These are phyloP conservation scores for Trididemnum miniatum DNA, from an alignment of 23 tunicate species.

Conservation along the genomic window DNA sequence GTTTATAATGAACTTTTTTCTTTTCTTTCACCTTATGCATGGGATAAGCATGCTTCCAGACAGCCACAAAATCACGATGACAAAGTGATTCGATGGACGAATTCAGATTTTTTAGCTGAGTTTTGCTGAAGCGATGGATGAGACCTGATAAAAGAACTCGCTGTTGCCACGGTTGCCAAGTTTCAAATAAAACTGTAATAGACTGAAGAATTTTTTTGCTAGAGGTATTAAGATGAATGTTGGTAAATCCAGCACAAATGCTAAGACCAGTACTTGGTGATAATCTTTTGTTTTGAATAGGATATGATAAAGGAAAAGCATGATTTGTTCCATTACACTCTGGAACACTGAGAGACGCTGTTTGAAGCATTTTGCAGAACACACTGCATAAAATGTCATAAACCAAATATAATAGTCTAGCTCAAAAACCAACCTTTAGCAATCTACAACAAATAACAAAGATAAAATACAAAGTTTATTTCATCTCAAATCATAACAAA, in stretches of 20 bases:
- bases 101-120: slow-evolving; percentile 48
- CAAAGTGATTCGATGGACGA: slow-evolving; percentile 72
- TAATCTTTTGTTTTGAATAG: too few relatives aligned
- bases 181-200: slow-evolving; percentile 53
- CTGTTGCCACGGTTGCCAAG: slow-evolving; percentile 81
- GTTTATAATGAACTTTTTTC: slow-evolving; percentile 3
- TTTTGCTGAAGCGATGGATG: slow-evolving; percentile 41
- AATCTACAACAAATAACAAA: too few relatives aligned
- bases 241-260: neutral
- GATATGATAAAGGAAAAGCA: too few relatives aligned
- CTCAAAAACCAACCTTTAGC: too few relatives aligned
- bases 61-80: slow-evolving; percentile 72
- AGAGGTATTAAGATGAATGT: neutral
- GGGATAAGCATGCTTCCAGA: slow-evolving; percentile 49
- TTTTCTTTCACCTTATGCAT: slow-evolving; percentile 38
- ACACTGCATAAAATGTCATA: too few relatives aligned
- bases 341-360: too few relatives aligned
- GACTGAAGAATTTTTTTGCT: slow-evolving; percentile 39
- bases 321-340: too few relatives aligned
- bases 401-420: too few relatives aligned
- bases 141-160: slow-evolving; percentile 52
- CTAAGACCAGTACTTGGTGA: neutral
- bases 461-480: too few relatives aligned
- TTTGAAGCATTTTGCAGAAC: too few relatives aligned
- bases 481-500: too few relatives aligned